These are phyloP conservation scores for Pipistrellus nathusii DNA, from an alignment of 2,797 vertebrate species.

Conservation along the genomic window DNA sequence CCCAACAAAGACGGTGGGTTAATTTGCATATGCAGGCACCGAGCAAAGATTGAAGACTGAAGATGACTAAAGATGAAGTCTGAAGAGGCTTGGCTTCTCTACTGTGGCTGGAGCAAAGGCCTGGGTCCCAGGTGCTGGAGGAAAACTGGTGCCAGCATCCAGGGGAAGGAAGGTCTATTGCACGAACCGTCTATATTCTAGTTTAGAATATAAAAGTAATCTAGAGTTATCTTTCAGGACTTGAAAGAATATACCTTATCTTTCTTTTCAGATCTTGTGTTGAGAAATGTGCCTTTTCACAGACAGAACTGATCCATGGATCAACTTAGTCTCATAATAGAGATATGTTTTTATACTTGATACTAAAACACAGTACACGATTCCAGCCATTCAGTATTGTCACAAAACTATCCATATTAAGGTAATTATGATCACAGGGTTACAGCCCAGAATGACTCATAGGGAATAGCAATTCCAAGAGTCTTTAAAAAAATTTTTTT, in stretches of 20 bases:
- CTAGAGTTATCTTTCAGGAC: neutral
- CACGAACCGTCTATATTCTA: too few species aligned
- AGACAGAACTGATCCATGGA: neutral
- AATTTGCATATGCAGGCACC: too few species aligned
- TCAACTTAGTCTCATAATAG: conserved; percentile 8
- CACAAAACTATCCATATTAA: neutral
- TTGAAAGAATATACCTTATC: conserved; percentile 4
- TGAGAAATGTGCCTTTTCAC: conserved; percentile 42
- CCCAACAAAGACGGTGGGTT: too few species aligned
- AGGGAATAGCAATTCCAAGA: neutral
- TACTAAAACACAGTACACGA: neutral
- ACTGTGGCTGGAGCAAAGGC: too few species aligned
- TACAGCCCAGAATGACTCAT: neutral
- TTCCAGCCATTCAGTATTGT: conserved; percentile 14
- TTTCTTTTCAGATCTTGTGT: neutral
- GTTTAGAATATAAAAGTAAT: neutral
- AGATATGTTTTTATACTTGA: conserved; percentile 47
- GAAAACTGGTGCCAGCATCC: too few species aligned
- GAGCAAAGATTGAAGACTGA: too few species aligned
- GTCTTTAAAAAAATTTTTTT: neutral
- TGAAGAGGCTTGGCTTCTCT: too few species aligned
- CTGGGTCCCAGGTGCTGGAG: too few species aligned
- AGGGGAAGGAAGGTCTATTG: too few species aligned
- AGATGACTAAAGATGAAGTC: too few species aligned
- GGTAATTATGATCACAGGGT: neutral